Evolutionary conservation across 2,797 vertebrate genomes (phyloP).

Genomic region (Rhinoraja longicauda): DNA sequence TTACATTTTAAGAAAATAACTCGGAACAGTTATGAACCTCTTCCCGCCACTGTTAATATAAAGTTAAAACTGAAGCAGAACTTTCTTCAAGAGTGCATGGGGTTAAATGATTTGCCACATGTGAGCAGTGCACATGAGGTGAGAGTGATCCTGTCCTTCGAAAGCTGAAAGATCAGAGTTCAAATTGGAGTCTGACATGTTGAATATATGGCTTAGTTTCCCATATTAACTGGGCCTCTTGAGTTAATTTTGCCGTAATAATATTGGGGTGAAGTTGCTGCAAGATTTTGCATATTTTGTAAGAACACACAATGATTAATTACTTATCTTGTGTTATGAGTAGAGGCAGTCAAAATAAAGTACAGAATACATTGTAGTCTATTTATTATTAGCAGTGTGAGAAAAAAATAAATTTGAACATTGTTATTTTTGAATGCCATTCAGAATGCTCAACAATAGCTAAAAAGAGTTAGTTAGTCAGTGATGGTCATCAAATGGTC

Average conservation of each 20-base stretch:
- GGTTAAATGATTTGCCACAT: background rate
- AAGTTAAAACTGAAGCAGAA: background rate
- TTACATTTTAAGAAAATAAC: too few relatives aligned
- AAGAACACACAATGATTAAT: background rate
- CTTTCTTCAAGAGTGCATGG: background rate
- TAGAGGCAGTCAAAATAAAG: slow-evolving; percentile 22
- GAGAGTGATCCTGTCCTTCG: background rate
- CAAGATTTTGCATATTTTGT: background rate
- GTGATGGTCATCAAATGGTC: background rate
- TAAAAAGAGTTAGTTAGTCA: background rate
- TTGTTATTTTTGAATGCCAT: slow-evolving; percentile 11
- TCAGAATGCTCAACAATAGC: background rate
- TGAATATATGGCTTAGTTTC: background rate
- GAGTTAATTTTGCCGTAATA: background rate
- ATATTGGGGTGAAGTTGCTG: background rate
- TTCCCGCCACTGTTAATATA: background rate
- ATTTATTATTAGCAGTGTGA: background rate
- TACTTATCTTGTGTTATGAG: background rate
- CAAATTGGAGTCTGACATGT: background rate
- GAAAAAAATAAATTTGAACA: slow-evolving; percentile 12
- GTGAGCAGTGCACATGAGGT: background rate
- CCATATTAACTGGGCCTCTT: background rate
- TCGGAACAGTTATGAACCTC: background rate
- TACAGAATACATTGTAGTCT: background rate
- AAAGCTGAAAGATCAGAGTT: background rate